These are phyloP conservation scores for Pseudomyrmex concolor DNA, from an alignment of 1,140 invertebrate genomes.

Conservation along the genomic window DNA sequence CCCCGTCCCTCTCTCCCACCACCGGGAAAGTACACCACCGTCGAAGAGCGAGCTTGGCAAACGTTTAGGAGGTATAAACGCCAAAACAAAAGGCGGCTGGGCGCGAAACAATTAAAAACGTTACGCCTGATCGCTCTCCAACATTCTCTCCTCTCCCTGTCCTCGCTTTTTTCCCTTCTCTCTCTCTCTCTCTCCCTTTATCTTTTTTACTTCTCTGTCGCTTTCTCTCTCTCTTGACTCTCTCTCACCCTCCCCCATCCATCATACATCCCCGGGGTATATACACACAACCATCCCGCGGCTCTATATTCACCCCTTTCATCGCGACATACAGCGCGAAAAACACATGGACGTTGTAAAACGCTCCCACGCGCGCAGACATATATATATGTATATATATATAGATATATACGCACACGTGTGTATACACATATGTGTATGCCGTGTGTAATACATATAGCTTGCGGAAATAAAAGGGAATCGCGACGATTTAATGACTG, in stretches of 20 bases:
- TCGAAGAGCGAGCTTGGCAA: slow-evolving; percentile 62
- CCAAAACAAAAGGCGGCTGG: slow-evolving; percentile 83
- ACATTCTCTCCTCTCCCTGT: slow-evolving; percentile 71
- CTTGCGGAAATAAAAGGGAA: slow-evolving; percentile 76
- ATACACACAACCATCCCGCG: slow-evolving; percentile 38
- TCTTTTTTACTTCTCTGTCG: slow-evolving; percentile 42
- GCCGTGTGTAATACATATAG: not conserved
- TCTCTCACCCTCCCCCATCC: slow-evolving; percentile 41
- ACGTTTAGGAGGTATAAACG: slow-evolving; percentile 83
- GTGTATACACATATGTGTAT: not conserved
- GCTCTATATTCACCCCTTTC: slow-evolving; percentile 61
- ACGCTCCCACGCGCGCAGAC: slow-evolving; percentile 43
- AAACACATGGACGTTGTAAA: slow-evolving; percentile 67
- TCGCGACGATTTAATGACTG: slow-evolving; percentile 82
- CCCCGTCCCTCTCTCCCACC: slow-evolving; percentile 20
- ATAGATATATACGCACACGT: not conserved
- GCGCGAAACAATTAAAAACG: slow-evolving; percentile 85
- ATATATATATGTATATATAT: not conserved
- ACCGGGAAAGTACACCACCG: slow-evolving; percentile 37
- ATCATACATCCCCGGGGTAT: slow-evolving; percentile 47
- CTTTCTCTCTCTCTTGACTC: slow-evolving; percentile 56
- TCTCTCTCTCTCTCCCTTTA: slow-evolving; percentile 22
- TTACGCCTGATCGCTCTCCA: slow-evolving; percentile 84
- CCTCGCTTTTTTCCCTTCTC: slow-evolving; percentile 50
- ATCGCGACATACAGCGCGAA: slow-evolving; percentile 56